Evolutionary conservation across 2,888 invertebrate species (phyloP), one percentile per base, ranked within the genome.

Genomic region (Argynnis bischoffii): DNA sequence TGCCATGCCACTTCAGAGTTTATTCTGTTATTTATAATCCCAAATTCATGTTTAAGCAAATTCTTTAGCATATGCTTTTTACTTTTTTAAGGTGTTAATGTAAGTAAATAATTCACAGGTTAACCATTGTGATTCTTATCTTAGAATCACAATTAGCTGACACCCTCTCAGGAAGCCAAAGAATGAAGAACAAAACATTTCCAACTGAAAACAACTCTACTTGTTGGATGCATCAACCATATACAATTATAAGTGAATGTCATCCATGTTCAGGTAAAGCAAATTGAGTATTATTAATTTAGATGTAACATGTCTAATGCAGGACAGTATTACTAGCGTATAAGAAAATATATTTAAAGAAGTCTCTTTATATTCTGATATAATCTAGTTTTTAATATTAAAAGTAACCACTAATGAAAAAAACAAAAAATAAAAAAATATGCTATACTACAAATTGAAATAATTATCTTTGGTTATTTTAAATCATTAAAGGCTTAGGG

Each of bases 111-210:
- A 13, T 35, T 94, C 94, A 67, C 89, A 97, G 97, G 78, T 93
- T 97, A 80, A 97, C 97, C 47, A 93, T 98, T 75, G 86, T 97
- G 56, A 96, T 97, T 61, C 91, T 98, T 55, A 95, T 98, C 77
- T 93, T 97, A 69, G 98, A 98, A 87, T 97, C 97, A 67, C 94
- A 94, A 73, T 81, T 92, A 73, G 92, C 93, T n/a, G 92, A 93
- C 69, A 87, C 89, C 60, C 75, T 92, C 64, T 89, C 92, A 1
- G 94, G 94, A 63, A 95, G 94, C 26, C 94, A 95, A 64, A 92
- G 91, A 76, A 88, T 93, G 73, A 94, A 90, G 77, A 95, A 93
- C 78, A 94, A 94, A 76, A 94, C 94, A 47, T 95, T 95, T 82
- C 93, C 95, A 11, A 94, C 95, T 15, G 96, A 96, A 83, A 96